phyloP scores from a whole-genome alignment of 2,888 invertebrate species.

The Leucophora obtusa region DNA sequence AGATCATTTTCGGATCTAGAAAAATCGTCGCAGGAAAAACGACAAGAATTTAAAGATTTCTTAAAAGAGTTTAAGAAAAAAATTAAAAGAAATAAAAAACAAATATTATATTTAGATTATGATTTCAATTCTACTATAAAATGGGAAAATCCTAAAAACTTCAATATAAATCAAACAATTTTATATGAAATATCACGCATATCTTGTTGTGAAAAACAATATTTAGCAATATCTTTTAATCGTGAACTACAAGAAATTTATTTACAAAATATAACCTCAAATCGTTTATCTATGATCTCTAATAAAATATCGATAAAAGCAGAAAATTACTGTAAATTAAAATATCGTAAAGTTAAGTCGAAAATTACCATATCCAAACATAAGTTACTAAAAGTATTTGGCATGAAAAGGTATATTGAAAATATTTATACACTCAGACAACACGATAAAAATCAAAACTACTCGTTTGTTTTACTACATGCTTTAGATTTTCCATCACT shows the following conservation, averaged over 20 bases:
- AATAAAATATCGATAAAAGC: slow-evolving; percentile 66
- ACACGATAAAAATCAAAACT: slow-evolving; percentile 39
- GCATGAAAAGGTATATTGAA: slow-evolving; percentile 70
- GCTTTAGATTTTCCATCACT: slow-evolving; percentile 64
- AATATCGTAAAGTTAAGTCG: slow-evolving; percentile 67
- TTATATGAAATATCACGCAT: slow-evolving; percentile 56
- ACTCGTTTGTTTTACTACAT: slow-evolving; percentile 71
- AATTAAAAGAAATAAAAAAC: neutral
- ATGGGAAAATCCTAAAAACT: slow-evolving; percentile 65
- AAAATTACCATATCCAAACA: slow-evolving; percentile 69
- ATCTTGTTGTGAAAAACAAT: slow-evolving; percentile 65
- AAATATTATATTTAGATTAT: slow-evolving; percentile 72
- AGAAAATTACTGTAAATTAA: slow-evolving; percentile 69
- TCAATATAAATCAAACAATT: slow-evolving; percentile 56
- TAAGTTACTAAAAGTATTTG: slow-evolving; percentile 67
- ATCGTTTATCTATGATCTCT: slow-evolving; percentile 48
- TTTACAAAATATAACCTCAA: slow-evolving; percentile 66
- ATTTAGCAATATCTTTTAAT: slow-evolving; percentile 66
- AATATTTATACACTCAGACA: slow-evolving; percentile 57
- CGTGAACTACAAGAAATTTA: slow-evolving; percentile 62
- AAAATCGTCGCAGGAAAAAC: neutral
- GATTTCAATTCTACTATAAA: slow-evolving; percentile 54
- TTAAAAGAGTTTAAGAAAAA: neutral
- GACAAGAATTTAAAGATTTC: slow-evolving; percentile 2
- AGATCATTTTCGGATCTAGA: slow-evolving; percentile 20